Percentiles rank a stretch among this genome's conserved stretches.
Conservation (phyloP, 1,140 invertebrate species). For the Microplitis mediator region DNA sequence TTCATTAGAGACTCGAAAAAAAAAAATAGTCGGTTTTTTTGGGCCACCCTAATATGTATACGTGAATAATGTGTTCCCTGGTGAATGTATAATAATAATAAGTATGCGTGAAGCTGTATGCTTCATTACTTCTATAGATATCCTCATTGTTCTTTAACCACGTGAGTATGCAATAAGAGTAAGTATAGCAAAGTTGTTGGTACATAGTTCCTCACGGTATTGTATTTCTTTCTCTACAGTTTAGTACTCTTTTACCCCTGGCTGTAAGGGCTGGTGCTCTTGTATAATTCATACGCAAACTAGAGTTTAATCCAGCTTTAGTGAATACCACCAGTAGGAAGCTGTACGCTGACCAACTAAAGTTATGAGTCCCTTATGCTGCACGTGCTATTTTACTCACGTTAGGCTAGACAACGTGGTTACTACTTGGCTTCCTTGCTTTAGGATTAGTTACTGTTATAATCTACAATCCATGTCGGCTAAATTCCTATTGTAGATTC, state of each 20-base stretch:
- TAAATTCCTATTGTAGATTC: neutral
- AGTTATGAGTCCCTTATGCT: constrained; percentile 40
- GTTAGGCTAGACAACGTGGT: neutral
- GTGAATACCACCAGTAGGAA: constrained; percentile 9
- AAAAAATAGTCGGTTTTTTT: too few species aligned
- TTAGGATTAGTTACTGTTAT: neutral
- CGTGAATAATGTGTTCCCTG: neutral
- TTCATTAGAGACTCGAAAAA: too few species aligned
- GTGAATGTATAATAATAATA: neutral
- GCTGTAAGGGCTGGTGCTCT: constrained; percentile 4
- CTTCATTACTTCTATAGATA: constrained; percentile 15
- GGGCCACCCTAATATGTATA: too few species aligned
- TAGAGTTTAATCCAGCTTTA: constrained; percentile 38
- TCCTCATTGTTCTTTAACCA: constrained; percentile 12
- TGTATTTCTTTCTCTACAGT: neutral
- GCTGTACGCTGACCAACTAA: constrained; percentile 21
- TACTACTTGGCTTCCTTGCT: neutral
- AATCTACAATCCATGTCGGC: neutral
- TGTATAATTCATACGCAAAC: constrained; percentile 35
- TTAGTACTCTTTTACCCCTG: neutral
- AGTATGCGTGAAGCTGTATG: neutral
- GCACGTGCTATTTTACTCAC: constrained; percentile 1
- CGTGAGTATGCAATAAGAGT: neutral
- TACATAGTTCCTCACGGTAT: too few species aligned
- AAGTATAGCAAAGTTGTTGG: neutral